phyloP scores from a whole-genome alignment of 2,888 invertebrate species.

The Carcina quercana region DNA sequence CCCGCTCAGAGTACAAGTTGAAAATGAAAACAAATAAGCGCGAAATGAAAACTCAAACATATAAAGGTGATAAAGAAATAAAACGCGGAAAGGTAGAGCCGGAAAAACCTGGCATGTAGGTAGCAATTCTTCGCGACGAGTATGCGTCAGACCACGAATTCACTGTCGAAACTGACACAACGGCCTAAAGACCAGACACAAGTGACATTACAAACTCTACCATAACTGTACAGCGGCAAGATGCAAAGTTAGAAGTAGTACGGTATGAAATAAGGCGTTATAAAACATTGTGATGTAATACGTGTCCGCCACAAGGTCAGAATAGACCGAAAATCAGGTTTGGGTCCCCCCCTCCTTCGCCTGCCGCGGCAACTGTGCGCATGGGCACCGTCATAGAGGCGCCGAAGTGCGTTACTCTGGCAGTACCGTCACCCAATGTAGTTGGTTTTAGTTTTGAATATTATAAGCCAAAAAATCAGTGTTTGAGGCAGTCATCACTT shows the following conservation, averaged over 20 bases:
- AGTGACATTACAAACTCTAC: slow-evolving; percentile 15
- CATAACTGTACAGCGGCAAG: background rate
- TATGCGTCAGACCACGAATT: slow-evolving; percentile 39
- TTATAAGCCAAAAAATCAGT: too few species aligned
- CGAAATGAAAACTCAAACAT: slow-evolving; percentile 22
- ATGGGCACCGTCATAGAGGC: slow-evolving; percentile 45
- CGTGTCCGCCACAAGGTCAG: slow-evolving; percentile 65
- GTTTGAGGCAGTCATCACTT: too few species aligned
- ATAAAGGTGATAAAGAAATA: slow-evolving; percentile 29
- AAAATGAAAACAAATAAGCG: slow-evolving; percentile 19
- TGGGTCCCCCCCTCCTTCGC: slow-evolving; percentile 32
- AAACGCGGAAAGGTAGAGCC: slow-evolving; percentile 58
- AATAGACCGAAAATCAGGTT: slow-evolving; percentile 73
- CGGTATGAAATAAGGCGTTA: slow-evolving; percentile 49
- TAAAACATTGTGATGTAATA: slow-evolving; percentile 63
- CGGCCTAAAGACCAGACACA: too few species aligned
- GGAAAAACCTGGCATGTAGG: slow-evolving; percentile 62
- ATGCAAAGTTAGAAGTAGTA: slow-evolving; percentile 11
- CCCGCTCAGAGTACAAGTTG: slow-evolving; percentile 12
- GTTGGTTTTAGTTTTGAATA: too few species aligned
- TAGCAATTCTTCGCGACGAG: slow-evolving; percentile 41
- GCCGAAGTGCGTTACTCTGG: slow-evolving; percentile 24
- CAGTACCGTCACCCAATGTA: too few species aligned
- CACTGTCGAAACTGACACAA: slow-evolving; percentile 17
- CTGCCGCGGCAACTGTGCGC: slow-evolving; percentile 19